These are phyloP conservation scores for Platysternon megacephalum DNA, from an alignment of 2,113 vertebrate genomes.

Conservation along the genomic window DNA sequence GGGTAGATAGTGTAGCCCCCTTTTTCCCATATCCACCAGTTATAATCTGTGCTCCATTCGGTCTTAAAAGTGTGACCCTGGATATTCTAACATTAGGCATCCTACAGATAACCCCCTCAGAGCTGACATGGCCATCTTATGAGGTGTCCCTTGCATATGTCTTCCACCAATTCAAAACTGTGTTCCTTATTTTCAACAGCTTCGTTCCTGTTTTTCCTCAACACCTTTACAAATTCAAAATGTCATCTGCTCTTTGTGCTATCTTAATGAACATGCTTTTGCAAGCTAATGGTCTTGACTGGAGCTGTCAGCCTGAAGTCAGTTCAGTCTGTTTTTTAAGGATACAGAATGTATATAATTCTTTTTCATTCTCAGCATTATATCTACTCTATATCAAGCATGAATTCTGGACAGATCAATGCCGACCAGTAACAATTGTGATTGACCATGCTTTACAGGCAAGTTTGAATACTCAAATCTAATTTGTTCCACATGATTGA, in stretches of 20 bases:
- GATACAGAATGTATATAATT: not conserved
- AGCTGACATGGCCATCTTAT: not conserved
- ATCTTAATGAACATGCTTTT: constrained; percentile 16
- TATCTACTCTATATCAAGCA: not conserved
- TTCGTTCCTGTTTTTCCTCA: constrained; percentile 67
- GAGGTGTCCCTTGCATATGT: not conserved
- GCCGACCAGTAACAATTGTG: not conserved
- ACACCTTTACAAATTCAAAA: not conserved
- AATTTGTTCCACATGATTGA: not conserved
- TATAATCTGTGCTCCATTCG: not conserved
- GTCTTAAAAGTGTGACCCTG: not conserved
- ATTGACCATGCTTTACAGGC: not conserved
- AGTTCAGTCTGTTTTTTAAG: not conserved
- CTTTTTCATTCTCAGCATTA: not conserved
- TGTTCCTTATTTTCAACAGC: not conserved
- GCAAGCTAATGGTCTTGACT: constrained; percentile 24
- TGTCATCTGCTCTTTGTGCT: constrained; percentile 60
- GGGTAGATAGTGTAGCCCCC: not conserved
- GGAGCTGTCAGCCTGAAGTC: not conserved
- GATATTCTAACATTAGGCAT: not conserved
- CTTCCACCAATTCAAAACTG: not conserved
- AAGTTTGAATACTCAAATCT: not conserved
- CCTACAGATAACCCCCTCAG: not conserved
- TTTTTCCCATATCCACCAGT: not conserved
- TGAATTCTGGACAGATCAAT: not conserved